Percentiles rank a stretch among this genome's conserved stretches.
These are phyloP conservation scores for Dendrolimus punctatus DNA, from an alignment of 1,140 invertebrate species.

Conservation along the genomic window DNA sequence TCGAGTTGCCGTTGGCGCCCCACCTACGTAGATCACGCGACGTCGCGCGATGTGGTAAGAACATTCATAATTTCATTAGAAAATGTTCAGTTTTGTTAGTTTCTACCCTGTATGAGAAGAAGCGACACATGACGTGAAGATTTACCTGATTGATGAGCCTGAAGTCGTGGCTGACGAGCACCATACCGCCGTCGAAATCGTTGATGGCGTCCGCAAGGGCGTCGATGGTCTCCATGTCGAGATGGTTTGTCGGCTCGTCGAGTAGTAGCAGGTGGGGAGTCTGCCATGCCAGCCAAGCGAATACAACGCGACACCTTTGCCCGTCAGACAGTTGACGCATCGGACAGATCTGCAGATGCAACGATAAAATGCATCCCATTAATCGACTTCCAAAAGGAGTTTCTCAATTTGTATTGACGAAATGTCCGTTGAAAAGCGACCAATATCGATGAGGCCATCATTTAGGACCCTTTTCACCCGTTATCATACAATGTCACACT, in stretches of 20 bases:
- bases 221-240: slow-evolving; percentile 99
- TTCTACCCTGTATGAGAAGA: too few relatives aligned
- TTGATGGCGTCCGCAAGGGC: slow-evolving; percentile 97
- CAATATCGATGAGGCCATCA: too few relatives aligned
- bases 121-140: not conserved
- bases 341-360: slow-evolving; percentile 86
- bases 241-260: slow-evolving; percentile 99
- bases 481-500: too few relatives aligned
- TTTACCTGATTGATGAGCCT: slow-evolving; percentile 96
- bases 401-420: too few relatives aligned
- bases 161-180: slow-evolving; percentile 98
- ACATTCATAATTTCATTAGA: too few relatives aligned
- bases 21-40: too few relatives aligned
- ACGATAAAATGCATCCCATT: not conserved
- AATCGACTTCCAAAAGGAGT: too few relatives aligned
- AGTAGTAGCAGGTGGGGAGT: slow-evolving; percentile 93
- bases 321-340: slow-evolving; percentile 98
- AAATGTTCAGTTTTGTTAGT: too few relatives aligned
- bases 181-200: slow-evolving; percentile 98
- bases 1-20: too few relatives aligned
- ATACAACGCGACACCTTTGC: slow-evolving; percentile 98
- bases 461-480: too few relatives aligned
- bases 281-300: slow-evolving; percentile 97
- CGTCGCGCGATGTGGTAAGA: too few relatives aligned
- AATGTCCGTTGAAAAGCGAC: too few relatives aligned